Base-by-base conservation (phyloP, 2,113 vertebrate species). In the Crotalus helleri region DNA sequence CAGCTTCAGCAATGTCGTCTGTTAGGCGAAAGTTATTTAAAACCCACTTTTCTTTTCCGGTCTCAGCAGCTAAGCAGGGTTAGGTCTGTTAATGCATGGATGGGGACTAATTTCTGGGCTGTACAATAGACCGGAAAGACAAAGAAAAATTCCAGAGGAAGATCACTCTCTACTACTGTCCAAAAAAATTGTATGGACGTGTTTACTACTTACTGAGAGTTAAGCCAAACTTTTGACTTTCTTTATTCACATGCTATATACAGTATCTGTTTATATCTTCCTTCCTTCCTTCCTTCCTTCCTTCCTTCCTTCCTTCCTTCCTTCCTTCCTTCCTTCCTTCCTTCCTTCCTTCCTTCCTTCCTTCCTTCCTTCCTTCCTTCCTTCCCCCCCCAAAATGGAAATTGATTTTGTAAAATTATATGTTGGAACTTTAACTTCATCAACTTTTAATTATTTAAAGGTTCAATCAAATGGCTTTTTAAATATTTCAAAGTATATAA, bases 321-420 rank as follows among this genome's bases (percentile, higher is more conserved):
- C 7, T 55, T 15, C 15, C 13, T 13, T 44, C 44, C 44, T 44
- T 44, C 44, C 44, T 44, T 44, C 44, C 44, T 44, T 44, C 44
- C 44, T 44, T 44, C 44, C 5, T 74, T 74, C n/a, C 54, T 55
- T 15, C 54, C 46, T 57, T 15, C 15, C 13, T 13, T 44, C 44
- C 44, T 44, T 44, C 44, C 44, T 44, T 44, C 44, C 44, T 44
- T 44, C 44, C 44, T 44, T 44, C 44, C 5, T 74, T 74, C n/a
- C 54, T 55, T 15, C 12, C 64, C n/a, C 0, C n/a, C 88, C 54
- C 59, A 10, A 10, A 39, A 39, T 1, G 88, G 94, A 74, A 94
- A 44, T 29, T 5, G 93, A 0, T 90, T 93, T 92, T 17, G 74
- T 90, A 0, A 1, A 0, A 0, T 15, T 4, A 0, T 51, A 74